Base-by-base conservation (phyloP, 2,888 invertebrate species). In the Tiphia femorata region DNA sequence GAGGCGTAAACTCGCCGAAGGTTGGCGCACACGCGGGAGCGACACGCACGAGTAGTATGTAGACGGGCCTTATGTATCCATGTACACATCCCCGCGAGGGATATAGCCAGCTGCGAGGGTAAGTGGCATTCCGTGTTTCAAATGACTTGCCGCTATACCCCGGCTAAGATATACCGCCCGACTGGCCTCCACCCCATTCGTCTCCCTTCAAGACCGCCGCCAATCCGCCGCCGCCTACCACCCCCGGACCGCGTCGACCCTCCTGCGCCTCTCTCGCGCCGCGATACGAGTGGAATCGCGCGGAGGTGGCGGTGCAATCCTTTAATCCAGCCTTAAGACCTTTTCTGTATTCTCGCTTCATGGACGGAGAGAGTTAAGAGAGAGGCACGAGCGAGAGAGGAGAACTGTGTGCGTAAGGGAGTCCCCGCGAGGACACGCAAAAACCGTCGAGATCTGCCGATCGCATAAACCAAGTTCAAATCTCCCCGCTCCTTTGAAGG, bases 101-200 rank as follows among this genome's bases (percentile, higher is more conserved):
- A 56, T 42, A 42, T 33, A 49, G 43, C 40, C 29, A 27, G 29
- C 46, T 56, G 44, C 51, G 30, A 35, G 42, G 30, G 61, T 66
- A 67, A 67, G 67, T 67, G 67, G 66, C 57, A 52, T 66, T 62
- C 59, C 66, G 54, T 67, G 67, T 67, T 66, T 64, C 61, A 59
- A 58, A 58, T 55, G 67, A 58, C 62, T 53, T 54, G 46, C 43
- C 49, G 52, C 41, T 57, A 57, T 54, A 58, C 49, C 56, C 38
- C 42, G n/a, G n/a, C 27, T 49, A 56, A 72, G 65, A 62, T 58
- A 70, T 64, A 63, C 49, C 53, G 33, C 49, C 37, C 37, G 25
- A 52, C 44, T 47, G 42, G 44, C 49, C 52, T 49, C 40, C 59
- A 49, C 27, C 52, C 49, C 44, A 64, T 64, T 58, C 58, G 43